Conservation (phyloP, 2,888 invertebrate species). For the Physocephala rufipes region DNA sequence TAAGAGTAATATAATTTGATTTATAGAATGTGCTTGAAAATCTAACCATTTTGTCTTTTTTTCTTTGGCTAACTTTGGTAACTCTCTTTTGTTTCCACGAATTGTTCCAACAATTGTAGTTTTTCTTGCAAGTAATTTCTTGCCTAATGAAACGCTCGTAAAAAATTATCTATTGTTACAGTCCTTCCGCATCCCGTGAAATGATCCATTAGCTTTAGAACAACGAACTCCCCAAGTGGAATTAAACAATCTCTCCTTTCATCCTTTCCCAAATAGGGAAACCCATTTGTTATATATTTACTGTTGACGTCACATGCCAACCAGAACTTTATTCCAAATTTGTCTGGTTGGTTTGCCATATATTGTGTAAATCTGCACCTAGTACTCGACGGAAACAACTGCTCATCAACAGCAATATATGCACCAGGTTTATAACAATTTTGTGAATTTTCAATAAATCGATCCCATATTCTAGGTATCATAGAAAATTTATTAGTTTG, state of each 20-base stretch:
- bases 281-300: constrained; percentile 49
- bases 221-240: constrained; percentile 47
- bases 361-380: constrained; percentile 49
- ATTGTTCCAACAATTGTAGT: constrained; percentile 45
- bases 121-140: constrained; percentile 44
- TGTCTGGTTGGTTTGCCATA: constrained; percentile 50
- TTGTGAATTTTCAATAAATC: constrained; percentile 20
- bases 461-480: constrained; percentile 12
- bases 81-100: constrained; percentile 29
- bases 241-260: constrained; percentile 36
- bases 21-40: constrained; percentile 37
- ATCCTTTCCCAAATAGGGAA: constrained; percentile 42
- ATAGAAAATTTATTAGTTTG: constrained; percentile 31
- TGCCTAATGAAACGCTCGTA: constrained; percentile 43
- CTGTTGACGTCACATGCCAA: constrained; percentile 47
- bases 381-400: constrained; percentile 50
- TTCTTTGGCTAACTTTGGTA: constrained; percentile 45
- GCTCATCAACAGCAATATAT: constrained; percentile 44
- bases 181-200: constrained; percentile 38
- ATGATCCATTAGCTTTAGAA: constrained; percentile 33
- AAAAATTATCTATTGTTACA: constrained; percentile 47
- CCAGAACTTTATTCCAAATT: constrained; percentile 49
- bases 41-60: constrained; percentile 37
- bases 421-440: constrained; percentile 25
- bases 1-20: constrained; percentile 43